Base-by-base conservation (phyloP, 2,113 vertebrate species). In the Eretmochelys imbricata region DNA sequence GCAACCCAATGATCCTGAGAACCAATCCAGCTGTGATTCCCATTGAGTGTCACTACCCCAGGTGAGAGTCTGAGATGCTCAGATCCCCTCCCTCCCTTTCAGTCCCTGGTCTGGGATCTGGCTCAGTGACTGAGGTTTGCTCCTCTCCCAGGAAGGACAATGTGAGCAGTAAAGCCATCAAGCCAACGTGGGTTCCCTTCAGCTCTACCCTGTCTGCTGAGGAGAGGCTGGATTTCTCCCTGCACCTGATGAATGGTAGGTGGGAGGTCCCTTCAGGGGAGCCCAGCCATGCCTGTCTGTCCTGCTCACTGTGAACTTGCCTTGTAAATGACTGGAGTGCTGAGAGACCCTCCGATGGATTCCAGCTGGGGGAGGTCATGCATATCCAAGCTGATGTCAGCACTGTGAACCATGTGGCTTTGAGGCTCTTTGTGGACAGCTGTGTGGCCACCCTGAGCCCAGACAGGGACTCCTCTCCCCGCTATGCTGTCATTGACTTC, bases 61-160 rank as follows among this genome's bases (percentile, higher is more conserved):
- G 53, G 53, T 54, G 19, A 54, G 53, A 20, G 53, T 54, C 53
- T 54, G 53, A 54, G 53, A 13, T 62, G 59, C 29, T 62, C 59
- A 62, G 29, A 1, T 62, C 13, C 59, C 6, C 27, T 54, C 3
- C 59, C 59, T 62, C 29, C 2, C 17, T 29, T 46, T 8, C 0
- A 0, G 11, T 42, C 27, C 11, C 25, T 5, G 1, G 3, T 19
- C 1, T 0, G 0, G 53, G 57, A 31, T 27, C 0, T 19, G 0
- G 2, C 46, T 25, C 57, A 19, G 62, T 69, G 35, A 69, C 2
- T 0, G 0, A 0, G 25, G 19, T 6, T 84, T n/a, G 62, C 14
- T 9, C 19, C 29, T 31, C 53, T 17, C 53, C 35, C 87, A 99
- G 98, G 96, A 95, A 97, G 48, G 97, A 98, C 72, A 99, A 99